Base-by-base conservation (phyloP, 2,888 invertebrate genomes). In the Rhagophthalmus giganteus region DNA sequence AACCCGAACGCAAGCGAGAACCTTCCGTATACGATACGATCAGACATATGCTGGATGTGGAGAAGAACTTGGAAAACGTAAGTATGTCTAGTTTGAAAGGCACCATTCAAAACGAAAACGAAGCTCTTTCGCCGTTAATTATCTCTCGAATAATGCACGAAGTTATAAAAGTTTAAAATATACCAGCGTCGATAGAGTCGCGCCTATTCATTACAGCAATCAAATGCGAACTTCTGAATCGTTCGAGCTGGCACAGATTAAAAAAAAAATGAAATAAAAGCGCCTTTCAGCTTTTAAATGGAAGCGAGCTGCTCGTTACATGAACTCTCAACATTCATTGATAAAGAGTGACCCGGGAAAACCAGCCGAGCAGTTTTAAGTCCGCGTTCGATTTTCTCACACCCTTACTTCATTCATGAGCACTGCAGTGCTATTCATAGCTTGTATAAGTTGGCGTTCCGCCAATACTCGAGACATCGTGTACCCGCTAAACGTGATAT, bases 11-110 rank as follows among this genome's bases (percentile, higher is more conserved):
- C 1, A 75, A 75, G 50, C 61, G 76, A 42, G 62, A 71, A 26
- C 77, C 78, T 1, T 78, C 79, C 0, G 79, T 80, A 10, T 81
- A 80, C 62, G 79, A 81, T 54, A 80, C 80, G 31, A 80, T 81
- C 64, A 80, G 79, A 59, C 76, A 79, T 56, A 74, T 81, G 65
- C 69, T 81, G 45, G 76, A 80, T 39, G 77, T 80, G 73, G 79
- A 81, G 60, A 77, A 80, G 60, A 72, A 72, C 55, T 67, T 77
- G 25, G 75, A 75, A 64, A 77, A 81, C 72, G 85, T 85, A 76
- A 81, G 82, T 78, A 60, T 47, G 9, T 32, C 16, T 27, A 6
- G 1, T 14, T 30, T 30, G 15, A 30, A 30, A n/a, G n/a, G n/a
- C n/a, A n/a, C n/a, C n/a, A n/a, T n/a, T n/a, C n/a, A n/a, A n/a